Evolutionary conservation across 2,113 vertebrate genomes (phyloP).

Genomic region (Bos indicus): DNA sequence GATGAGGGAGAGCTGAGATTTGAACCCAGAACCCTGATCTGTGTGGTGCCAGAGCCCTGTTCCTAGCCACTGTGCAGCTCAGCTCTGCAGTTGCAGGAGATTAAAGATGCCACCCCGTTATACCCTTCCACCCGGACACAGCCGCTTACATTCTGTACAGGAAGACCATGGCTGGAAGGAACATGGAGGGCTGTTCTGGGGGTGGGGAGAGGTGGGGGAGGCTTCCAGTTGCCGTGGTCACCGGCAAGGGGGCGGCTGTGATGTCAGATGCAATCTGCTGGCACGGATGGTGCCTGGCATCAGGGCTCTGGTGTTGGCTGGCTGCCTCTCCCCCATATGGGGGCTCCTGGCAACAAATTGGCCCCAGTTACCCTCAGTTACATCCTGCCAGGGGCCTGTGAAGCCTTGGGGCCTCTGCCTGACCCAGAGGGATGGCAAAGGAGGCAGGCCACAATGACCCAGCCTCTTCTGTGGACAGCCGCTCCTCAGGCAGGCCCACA

Average conservation of each 20-base stretch:
- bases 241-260: constrained; percentile 57
- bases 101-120: background rate
- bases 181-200: constrained; percentile 44
- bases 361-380: background rate
- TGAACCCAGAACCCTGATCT: background rate
- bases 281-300: constrained; percentile 36
- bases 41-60: background rate
- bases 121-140: background rate
- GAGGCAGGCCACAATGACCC: background rate
- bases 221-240: constrained; percentile 65
- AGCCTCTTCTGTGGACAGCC: background rate
- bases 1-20: background rate
- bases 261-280: constrained; percentile 66
- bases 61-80: background rate
- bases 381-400: background rate
- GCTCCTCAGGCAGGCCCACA: background rate
- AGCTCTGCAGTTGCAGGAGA: background rate
- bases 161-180: constrained; percentile 7
- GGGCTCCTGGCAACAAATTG: background rate
- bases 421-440: background rate
- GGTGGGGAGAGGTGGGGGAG: constrained; percentile 13
- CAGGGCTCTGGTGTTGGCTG: constrained; percentile 35
- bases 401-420: background rate
- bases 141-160: background rate
- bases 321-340: constrained; percentile 20